Evolutionary conservation across 2,888 invertebrate genomes (phyloP).

Genomic region (Cheilosia soror): DNA sequence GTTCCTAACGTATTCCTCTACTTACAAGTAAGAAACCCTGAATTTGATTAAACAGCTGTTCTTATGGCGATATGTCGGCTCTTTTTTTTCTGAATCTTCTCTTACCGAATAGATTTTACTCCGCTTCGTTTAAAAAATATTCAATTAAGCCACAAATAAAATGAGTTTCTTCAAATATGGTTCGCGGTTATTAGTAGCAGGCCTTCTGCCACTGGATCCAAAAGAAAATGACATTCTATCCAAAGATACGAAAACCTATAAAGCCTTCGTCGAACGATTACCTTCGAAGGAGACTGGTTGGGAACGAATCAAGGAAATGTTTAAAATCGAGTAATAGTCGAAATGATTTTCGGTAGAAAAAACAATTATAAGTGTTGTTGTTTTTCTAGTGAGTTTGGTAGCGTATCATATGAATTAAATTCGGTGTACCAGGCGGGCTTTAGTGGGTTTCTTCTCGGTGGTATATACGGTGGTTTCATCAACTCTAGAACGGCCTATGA

Average conservation of each 20-base stretch:
- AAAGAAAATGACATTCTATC: slow-evolving; percentile 76
- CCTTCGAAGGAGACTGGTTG: slow-evolving; percentile 80
- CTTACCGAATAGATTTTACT: neutral
- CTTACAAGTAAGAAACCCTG: neutral
- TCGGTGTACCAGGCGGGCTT: slow-evolving; percentile 86
- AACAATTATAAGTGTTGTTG: too few relatives aligned
- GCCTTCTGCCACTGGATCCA: slow-evolving; percentile 76
- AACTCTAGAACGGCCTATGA: slow-evolving; percentile 86
- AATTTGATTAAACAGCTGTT: slow-evolving; percentile 48
- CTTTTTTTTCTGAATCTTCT: neutral
- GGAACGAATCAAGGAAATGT: slow-evolving; percentile 82
- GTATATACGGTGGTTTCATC: slow-evolving; percentile 87
- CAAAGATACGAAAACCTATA: slow-evolving; percentile 81
- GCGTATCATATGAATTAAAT: slow-evolving; percentile 86
- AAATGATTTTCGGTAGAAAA: neutral
- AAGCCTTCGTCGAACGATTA: slow-evolving; percentile 77
- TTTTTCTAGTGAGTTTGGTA: slow-evolving; percentile 87
- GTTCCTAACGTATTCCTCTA: neutral
- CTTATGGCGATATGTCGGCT: neutral
- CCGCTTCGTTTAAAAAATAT: slow-evolving; percentile 12
- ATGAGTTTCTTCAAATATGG: slow-evolving; percentile 78
- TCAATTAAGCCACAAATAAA: slow-evolving; percentile 15
- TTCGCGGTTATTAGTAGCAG: slow-evolving; percentile 78
- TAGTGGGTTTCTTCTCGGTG: slow-evolving; percentile 87
- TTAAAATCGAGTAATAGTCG: slow-evolving; percentile 80